Percentiles rank a stretch among this genome's conserved stretches.
These are phyloP conservation scores for Micromys minutus DNA, from an alignment of 2,113 vertebrate genomes.

Conservation along the genomic window DNA sequence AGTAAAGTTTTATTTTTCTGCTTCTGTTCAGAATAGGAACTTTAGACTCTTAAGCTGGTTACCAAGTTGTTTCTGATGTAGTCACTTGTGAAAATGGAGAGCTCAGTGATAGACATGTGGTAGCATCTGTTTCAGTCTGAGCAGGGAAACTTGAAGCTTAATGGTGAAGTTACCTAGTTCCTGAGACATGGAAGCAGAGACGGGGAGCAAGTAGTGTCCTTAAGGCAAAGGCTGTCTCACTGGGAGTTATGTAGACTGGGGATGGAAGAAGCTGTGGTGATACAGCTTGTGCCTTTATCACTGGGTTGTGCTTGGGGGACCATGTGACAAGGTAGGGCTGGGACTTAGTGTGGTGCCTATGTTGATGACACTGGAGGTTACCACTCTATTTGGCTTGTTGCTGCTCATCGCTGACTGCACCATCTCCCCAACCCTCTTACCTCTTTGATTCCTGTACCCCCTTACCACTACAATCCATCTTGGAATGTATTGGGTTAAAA, in stretches of 20 bases:
- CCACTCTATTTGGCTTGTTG: neutral
- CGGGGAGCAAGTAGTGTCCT: neutral
- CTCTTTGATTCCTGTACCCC: neutral
- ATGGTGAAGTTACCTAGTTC: neutral
- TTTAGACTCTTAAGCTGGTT: neutral
- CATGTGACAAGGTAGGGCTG: neutral
- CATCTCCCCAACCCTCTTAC: neutral
- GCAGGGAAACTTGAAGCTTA: neutral
- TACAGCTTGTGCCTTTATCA: no score
- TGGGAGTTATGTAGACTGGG: neutral
- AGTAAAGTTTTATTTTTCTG: slow-evolving; percentile 22
- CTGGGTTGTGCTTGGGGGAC: neutral
- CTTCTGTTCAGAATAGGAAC: slow-evolving; percentile 26
- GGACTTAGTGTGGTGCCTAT: neutral
- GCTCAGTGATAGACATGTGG: neutral
- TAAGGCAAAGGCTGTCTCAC: neutral
- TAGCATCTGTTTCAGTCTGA: neutral
- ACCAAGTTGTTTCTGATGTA: neutral
- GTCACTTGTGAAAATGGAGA: neutral
- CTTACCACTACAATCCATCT: neutral
- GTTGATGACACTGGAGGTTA: neutral
- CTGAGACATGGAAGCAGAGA: neutral
- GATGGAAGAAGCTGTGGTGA: no score
- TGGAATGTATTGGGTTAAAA: neutral
- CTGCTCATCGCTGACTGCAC: neutral